Base-by-base conservation (phyloP, 2,888 invertebrate genomes). In the Timandra comae region DNA sequence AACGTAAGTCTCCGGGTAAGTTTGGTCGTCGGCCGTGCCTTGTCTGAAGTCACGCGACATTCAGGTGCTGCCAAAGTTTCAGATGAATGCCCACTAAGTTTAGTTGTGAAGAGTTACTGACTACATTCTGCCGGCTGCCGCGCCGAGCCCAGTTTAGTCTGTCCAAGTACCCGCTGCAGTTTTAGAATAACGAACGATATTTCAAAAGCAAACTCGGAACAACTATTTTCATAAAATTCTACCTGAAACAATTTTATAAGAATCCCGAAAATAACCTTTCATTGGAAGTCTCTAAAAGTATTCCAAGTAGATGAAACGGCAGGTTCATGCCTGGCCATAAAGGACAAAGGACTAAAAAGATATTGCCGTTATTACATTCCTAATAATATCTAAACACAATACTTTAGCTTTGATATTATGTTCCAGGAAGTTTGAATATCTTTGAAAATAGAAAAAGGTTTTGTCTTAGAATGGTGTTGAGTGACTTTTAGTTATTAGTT, bases 61-160 rank as follows among this genome's bases (percentile, higher is more conserved):
- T 61, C 66, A 68, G 66, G 66, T 69, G 61, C 63, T 61, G 64
- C 58, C 54, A 53, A 78, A 78, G 72, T 77, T 80, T 76, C 59
- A 74, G 75, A 79, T 75, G 70, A 74, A 79, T 77, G 73, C 62
- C 66, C 69, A 56, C 56, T 43, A 16, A 76, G 68, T 73, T 75
- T 56, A 58, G 58, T 58, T 56, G 51, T 51, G 61, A 63, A 59
- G 65, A 73, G 65, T 72, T 65, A 46, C 49, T 44, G 56, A 67
- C 64, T 65, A 63, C 63, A 61, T 56, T 57, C 50, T 41, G 35
- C 38, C 49, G 16, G 16, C 16, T 16, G 16, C 16, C 16, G 16
- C 16, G 16, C 52, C 57, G 54, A 58, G 59, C 56, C 51, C 35
- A 41, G 44, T 49, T 47, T 49, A 35, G 41, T 44, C 33, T 37